Base-by-base conservation (phyloP, 23 tunicate species). In the Halocynthia aurantium region DNA sequence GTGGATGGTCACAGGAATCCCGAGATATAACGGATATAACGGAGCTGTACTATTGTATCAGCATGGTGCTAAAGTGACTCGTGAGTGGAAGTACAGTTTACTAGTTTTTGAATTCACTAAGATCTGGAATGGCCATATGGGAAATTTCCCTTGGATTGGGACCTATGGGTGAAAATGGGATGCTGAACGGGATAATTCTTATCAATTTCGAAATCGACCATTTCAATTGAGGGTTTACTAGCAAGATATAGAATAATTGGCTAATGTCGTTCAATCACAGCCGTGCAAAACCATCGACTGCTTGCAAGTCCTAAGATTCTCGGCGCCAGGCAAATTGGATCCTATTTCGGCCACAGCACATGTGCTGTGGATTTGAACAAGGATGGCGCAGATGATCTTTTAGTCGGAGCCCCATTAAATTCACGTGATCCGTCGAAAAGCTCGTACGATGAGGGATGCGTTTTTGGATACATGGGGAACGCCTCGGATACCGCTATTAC, bases 361-460 rank as follows among this genome's bases (percentile, higher is more conserved):
- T 20, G 50, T 54, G 78, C 78, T 8, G 50, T 18, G 0, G 78
- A 74, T 54, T 10, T 74, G 62, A 53, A 53, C 21, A 52, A 53
- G n/a, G 69, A 74, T 10, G 78, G 40, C 13, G 55, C 22, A 13
- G 78, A 74, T 18, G 78, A 74, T 8, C 13, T 74, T 8, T 5
- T 74, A 51, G 78, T 74, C 56, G 78, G 78, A 53, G 62, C 78
- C 8, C 78, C 78, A 53, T 64, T 74, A 5, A 22, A 74, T 49
- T 31, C 44, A 31, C 12, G 31, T 56, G 69, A 74, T 53, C 22
- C 69, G 4, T 62, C 64, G 22, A 53, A 22, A 21, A 15, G 22
- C 5, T 22, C 55, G 10, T 74, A 52, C 21, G 78, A 74, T 54
- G 78, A 74, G 56, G 78, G 78, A 55, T 51, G 69, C 57, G 78